These are phyloP conservation scores for Dicaeum eximium DNA, from an alignment of 2,113 vertebrate species.

Conservation along the genomic window DNA sequence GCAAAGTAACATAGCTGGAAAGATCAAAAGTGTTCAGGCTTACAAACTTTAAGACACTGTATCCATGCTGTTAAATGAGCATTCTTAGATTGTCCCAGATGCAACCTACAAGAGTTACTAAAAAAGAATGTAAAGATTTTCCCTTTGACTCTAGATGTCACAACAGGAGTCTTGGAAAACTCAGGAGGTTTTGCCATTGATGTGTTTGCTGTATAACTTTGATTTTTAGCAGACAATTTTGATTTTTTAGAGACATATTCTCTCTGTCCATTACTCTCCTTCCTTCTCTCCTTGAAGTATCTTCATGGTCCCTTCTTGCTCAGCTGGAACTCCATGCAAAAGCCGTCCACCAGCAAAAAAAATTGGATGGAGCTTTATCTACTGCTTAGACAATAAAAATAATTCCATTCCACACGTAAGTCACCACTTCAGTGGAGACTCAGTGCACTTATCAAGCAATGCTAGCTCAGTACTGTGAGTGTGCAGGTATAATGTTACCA, in stretches of 20 bases:
- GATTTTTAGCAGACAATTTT: not conserved
- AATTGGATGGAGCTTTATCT: not conserved
- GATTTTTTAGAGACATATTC: not conserved
- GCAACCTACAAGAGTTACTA: not conserved
- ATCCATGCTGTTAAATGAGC: fast-evolving
- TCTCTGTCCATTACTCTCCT: not conserved
- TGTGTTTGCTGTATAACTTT: fast-evolving
- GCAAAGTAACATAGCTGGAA: not conserved
- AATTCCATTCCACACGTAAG: not conserved
- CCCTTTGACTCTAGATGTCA: not conserved
- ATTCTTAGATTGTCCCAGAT: not conserved
- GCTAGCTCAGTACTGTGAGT: not conserved
- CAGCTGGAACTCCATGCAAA: not conserved
- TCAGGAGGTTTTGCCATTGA: not conserved
- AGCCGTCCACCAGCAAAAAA: not conserved
- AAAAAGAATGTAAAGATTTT: not conserved
- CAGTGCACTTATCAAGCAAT: not conserved
- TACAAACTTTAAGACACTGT: not conserved
- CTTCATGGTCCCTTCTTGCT: not conserved
- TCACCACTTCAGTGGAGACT: not conserved
- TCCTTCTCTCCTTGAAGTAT: not conserved
- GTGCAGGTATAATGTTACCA: not conserved
- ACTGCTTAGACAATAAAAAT: not conserved
- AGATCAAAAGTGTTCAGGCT: not conserved
- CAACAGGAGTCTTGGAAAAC: not conserved